Evolutionary conservation across 64 coral and sea anemone genomes (phyloP).

Genomic region (Pocillopora verrucosa): DNA sequence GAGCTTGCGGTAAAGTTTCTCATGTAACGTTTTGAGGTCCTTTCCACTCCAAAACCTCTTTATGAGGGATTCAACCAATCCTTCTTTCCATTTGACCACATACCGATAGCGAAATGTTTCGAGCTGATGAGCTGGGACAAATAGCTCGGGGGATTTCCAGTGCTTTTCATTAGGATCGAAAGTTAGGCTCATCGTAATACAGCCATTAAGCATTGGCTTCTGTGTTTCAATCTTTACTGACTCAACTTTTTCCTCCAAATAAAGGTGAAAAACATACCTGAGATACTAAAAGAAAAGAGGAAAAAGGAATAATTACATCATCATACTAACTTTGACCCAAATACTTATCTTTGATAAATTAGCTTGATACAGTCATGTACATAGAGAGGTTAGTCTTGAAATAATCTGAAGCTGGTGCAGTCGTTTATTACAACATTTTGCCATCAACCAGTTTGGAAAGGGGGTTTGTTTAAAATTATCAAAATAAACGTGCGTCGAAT

Average conservation of each 20-base stretch:
- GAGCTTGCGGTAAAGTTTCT: neutral
- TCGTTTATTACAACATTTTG: too few relatives aligned
- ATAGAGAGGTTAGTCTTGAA: too few relatives aligned
- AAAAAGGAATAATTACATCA: too few relatives aligned
- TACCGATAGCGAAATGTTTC: conserved; percentile 34
- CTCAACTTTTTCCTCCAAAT: conserved; percentile 11
- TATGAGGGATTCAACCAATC: neutral
- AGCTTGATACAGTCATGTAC: too few relatives aligned
- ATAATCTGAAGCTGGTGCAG: too few relatives aligned
- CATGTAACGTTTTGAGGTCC: neutral
- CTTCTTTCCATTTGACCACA: conserved; percentile 22
- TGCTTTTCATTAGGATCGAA: neutral
- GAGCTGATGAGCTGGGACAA: neutral
- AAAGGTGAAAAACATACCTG: conserved; percentile 28
- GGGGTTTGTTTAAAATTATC: too few relatives aligned
- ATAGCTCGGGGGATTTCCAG: conserved; percentile 11
- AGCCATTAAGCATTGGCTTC: conserved; percentile 15
- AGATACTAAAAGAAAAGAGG: neutral
- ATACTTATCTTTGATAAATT: too few relatives aligned
- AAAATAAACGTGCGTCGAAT: too few relatives aligned
- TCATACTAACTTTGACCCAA: too few relatives aligned
- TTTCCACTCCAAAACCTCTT: neutral
- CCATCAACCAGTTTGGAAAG: too few relatives aligned
- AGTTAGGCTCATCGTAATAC: neutral
- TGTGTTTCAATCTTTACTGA: conserved; percentile 25